Conservation (phyloP, 1,140 invertebrate genomes). For the Melipona quadrifasciata region DNA sequence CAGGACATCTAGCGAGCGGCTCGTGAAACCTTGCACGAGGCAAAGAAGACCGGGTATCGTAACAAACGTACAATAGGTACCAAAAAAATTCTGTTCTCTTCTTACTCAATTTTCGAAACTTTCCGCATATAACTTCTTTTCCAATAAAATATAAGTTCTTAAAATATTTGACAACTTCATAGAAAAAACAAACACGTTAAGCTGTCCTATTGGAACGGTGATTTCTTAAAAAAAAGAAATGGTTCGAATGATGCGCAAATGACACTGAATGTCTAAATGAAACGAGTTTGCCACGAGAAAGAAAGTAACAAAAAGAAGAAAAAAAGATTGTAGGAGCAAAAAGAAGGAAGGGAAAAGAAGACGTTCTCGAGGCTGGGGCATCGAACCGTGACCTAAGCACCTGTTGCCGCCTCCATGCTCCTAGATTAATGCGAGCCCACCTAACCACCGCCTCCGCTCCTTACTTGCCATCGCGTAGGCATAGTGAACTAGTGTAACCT, state of each 20-base stretch:
- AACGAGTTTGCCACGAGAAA: background rate
- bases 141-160: background rate
- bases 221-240: background rate
- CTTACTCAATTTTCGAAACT: too few species aligned
- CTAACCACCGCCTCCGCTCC: slow-evolving; percentile 66
- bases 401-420: slow-evolving; percentile 74
- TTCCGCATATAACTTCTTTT: background rate
- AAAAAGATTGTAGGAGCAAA: background rate
- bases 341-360: slow-evolving; percentile 35
- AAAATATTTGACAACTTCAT: background rate
- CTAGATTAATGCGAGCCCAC: slow-evolving; percentile 64
- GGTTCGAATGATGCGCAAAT: background rate
- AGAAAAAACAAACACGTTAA: background rate
- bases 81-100: background rate
- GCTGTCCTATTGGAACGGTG: background rate
- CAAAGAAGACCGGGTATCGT: background rate
- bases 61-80: background rate
- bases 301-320: background rate
- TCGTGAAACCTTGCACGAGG: slow-evolving; percentile 1
- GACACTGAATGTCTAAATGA: background rate
- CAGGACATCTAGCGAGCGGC: slow-evolving; percentile 45
- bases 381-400: slow-evolving; percentile 77
- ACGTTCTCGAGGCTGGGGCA: slow-evolving; percentile 66
- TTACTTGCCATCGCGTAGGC: slow-evolving; percentile 48
- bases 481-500: slow-evolving; percentile 30